Percentiles rank a stretch among this genome's conserved stretches.
Conservation (phyloP, 2,888 invertebrate genomes). For the Chymomyza procnemis region DNA sequence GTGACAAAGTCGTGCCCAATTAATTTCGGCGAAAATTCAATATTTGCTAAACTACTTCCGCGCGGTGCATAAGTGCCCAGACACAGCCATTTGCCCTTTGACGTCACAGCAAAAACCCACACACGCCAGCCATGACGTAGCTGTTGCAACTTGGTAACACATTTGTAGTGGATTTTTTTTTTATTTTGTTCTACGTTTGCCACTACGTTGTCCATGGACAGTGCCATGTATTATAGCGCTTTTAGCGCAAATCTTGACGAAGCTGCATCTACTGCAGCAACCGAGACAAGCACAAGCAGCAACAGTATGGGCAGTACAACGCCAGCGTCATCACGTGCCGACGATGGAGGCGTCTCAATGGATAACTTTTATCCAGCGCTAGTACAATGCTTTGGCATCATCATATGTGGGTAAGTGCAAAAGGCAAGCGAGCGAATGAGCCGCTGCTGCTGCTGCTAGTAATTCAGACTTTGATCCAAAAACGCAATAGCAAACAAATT, state of each 20-base stretch:
- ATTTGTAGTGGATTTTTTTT: not conserved
- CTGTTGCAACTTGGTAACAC: constrained; percentile 20
- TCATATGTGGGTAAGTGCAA: constrained; percentile 89
- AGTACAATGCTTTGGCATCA: constrained; percentile 94
- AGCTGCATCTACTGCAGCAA: constrained; percentile 21
- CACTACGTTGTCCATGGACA: constrained; percentile 58
- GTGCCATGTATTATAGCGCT: constrained; percentile 67
- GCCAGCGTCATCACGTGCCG: constrained; percentile 36
- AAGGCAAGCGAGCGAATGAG: not conserved
- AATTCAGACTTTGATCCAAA: not conserved
- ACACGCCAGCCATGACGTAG: not conserved
- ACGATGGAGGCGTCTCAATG: constrained; percentile 78
- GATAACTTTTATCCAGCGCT: constrained; percentile 94
- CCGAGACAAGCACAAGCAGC: constrained; percentile 15
- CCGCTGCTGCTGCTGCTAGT: not conserved
- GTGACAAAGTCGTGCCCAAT: not conserved
- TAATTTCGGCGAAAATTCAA: constrained; percentile 53
- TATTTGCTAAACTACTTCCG: constrained; percentile 27
- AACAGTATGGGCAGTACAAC: too few relatives aligned
- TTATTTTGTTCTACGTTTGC: constrained; percentile 16
- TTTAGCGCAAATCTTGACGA: constrained; percentile 35
- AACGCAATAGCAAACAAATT: not conserved
- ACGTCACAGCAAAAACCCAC: constrained; percentile 40
- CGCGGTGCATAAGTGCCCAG: constrained; percentile 13
- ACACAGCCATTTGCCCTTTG: constrained; percentile 38